A percentile compares a stretch with the other conserved stretches of the same genome.
These are phyloP conservation scores for Ptychadena robeensis DNA, from an alignment of 2,797 vertebrate genomes.

Conservation along the genomic window DNA sequence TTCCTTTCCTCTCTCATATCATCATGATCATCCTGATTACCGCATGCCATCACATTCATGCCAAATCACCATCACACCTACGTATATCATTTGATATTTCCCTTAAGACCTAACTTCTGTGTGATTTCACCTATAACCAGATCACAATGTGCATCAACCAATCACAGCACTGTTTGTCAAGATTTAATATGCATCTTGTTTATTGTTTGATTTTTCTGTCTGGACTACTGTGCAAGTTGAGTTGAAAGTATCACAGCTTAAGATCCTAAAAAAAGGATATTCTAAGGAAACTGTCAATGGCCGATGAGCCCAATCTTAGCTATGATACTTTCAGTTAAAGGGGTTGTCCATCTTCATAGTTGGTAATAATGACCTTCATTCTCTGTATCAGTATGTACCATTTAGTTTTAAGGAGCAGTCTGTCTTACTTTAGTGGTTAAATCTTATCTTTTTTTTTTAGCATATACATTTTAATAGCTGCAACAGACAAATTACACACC, in stretches of 20 bases:
- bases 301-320: neutral
- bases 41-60: slow-evolving; percentile 33
- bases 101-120: neutral
- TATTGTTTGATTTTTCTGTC: slow-evolving; percentile 17
- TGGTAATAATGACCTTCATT: no score
- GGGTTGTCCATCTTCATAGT: slow-evolving; percentile 9
- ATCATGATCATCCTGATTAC: neutral
- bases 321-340: slow-evolving; percentile 25
- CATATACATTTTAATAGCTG: no score
- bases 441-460: no score
- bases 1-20: neutral
- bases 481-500: no score
- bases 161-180: neutral
- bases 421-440: no score
- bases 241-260: slow-evolving; percentile 5
- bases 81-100: neutral
- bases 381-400: no score
- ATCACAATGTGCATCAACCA: neutral
- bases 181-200: slow-evolving; percentile 26
- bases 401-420: no score
- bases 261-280: neutral
- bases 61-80: neutral
- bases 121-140: neutral
- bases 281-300: neutral
- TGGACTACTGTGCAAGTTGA: slow-evolving; percentile 31